Base-by-base conservation (phyloP, 2,113 vertebrate species). In the Oostethus manadensis region DNA sequence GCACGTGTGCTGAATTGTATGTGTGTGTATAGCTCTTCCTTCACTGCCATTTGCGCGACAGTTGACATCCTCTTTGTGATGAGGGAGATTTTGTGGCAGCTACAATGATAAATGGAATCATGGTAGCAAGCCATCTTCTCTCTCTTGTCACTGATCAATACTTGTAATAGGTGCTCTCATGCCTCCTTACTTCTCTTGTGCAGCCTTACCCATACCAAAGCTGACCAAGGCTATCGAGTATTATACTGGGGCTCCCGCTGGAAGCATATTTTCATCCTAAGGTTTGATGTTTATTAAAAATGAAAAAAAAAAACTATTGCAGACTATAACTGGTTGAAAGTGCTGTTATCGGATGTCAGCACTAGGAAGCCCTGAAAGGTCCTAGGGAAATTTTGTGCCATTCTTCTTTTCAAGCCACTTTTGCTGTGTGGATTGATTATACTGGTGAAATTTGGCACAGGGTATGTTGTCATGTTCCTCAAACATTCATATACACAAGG, bases 151-250 rank as follows among this genome's bases (percentile, higher is more conserved):
- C 62, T 64, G 60, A 70, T 79, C 77, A 58, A 79, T 79, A 76
- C 55, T 3, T 49, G 49, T 62, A 71, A 66, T 74, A 66, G 60
- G 57, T 65, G 58, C 11, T 10, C 49, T 57, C 62, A 72, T 58
- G 56, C 65, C 59, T 48, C 56, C 56, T 59, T 49, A 60, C 40
- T 66, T 61, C 68, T 33, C 16, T 51, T 3, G 17, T 13, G 13
- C 29, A 18, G 51, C 17, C 51, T 64, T 8, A 2, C 29, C 33
- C 46, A n/a, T 53, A 47, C 56, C 42, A n/a, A 51, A 10, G 29
- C 56, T 58, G 73, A 80, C 73, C 73, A 59, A 71, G 71, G 14
- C 47, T 58, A n/a, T n/a, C n/a, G n/a, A n/a, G 18, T 29, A 18
- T 4, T 49, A 48, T 59, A 15, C 35, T 54, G 59, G 48, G 20